Base-by-base conservation (phyloP, 2,113 vertebrate species). In the Myiozetetes cayanensis region DNA sequence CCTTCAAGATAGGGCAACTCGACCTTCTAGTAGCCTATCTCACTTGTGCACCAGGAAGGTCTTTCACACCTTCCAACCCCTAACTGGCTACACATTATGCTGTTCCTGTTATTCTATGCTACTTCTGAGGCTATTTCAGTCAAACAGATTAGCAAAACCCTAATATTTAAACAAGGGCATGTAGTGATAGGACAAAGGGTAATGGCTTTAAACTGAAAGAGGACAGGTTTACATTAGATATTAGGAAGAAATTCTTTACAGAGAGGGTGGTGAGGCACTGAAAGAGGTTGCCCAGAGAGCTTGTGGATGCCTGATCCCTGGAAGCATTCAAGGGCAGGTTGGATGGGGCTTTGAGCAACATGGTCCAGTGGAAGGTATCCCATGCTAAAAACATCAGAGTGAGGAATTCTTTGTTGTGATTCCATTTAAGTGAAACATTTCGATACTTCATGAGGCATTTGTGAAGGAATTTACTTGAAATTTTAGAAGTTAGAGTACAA, bases 281-380 rank as follows among this genome's bases (percentile, higher is more conserved):
- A 35, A 35, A 49, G 30, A 43, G 12, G 8, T 43, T 84, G 21
- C 22, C 30, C 35, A 84, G 87, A 71, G 31, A 30, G 3, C 4
- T 18, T 33, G 35, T 55, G 47, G 35, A 56, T 62, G 21, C 8
- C 24, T 18, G 39, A 31, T 19, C 18, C 15, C 41, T 62, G 30
- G 25, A 43, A 70, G 12, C 8, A 4, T 28, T 63, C 35, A 50
- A 77, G 12, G 35, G 4, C 49, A 71, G 5, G 19, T 20, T 71
- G 31, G 10, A 43, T 31, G 6, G 8, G 41, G 5, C 14, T 83
- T 61, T 61, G 44, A 67, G 44, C 65, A 67, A 67, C 16, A 14
- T 0, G 0, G 7, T 31, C 41, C 11, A 43, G 25, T 20, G 25
- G 12, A 63, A 83, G 8, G 6, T 16, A 14, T n/a, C n/a, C n/a